Conservation (phyloP, 1,140 invertebrate genomes). For the Geopemphigus sp. region DNA sequence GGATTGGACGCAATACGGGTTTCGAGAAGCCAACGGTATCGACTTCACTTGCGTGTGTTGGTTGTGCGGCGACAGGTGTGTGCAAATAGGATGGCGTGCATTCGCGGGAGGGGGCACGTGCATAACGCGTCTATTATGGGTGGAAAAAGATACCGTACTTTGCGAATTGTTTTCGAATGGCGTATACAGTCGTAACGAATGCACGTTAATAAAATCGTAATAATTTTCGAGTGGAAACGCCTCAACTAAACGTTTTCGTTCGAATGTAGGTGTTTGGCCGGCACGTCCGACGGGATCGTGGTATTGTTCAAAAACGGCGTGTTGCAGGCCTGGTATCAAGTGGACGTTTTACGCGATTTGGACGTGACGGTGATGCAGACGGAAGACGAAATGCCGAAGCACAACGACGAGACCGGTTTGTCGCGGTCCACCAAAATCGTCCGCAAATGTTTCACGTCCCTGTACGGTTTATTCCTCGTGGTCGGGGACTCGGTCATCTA, state of each 20-base stretch:
- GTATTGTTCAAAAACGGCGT: slow-evolving; percentile 78
- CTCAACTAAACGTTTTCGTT: too few species aligned
- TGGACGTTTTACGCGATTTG: slow-evolving; percentile 52
- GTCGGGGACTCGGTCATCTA: not conserved
- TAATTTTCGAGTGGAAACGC: too few species aligned
- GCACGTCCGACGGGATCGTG: slow-evolving; percentile 70
- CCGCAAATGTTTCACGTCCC: not conserved
- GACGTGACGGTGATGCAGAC: not conserved
- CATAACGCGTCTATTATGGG: too few species aligned
- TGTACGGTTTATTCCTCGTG: not conserved
- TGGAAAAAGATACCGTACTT: too few species aligned
- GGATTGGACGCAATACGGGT: slow-evolving; percentile 77
- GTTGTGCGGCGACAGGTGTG: slow-evolving; percentile 65
- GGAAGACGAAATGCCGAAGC: not conserved
- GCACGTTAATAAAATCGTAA: too few species aligned
- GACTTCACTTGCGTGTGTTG: slow-evolving; percentile 68
- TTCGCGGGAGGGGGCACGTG: too few species aligned
- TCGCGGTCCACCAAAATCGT: not conserved
- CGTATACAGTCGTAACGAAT: too few species aligned
- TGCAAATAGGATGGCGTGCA: too few species aligned
- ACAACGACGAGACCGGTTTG: not conserved
- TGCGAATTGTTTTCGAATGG: too few species aligned
- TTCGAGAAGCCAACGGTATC: slow-evolving; percentile 74
- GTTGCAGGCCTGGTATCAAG: slow-evolving; percentile 64
- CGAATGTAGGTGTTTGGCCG: slow-evolving; percentile 67